Evolutionary conservation across 2,113 vertebrate species (phyloP).

Genomic region (Aspiorhynchus laticeps): DNA sequence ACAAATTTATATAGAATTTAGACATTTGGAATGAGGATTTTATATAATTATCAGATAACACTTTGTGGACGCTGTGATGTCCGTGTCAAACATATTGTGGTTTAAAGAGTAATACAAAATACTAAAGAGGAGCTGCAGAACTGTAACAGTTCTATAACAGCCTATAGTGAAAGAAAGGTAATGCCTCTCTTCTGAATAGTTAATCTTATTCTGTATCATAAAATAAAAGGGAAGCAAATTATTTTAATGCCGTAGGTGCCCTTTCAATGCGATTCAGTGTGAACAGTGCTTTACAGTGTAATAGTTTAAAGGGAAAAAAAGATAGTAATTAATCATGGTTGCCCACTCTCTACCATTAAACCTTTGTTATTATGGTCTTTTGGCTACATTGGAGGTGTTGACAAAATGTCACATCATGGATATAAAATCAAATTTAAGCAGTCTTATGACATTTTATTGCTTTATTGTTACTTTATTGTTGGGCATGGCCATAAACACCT

Average conservation of each 20-base stretch:
- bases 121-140: background rate
- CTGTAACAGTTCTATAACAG: background rate
- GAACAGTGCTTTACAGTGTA: slow-evolving; percentile 1
- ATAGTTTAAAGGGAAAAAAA: background rate
- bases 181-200: background rate
- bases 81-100: background rate
- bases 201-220: background rate
- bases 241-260: background rate
- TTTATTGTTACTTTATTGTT: background rate
- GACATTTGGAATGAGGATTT: background rate
- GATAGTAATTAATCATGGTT: background rate
- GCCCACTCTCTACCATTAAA: background rate
- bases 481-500: background rate
- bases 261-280: slow-evolving; percentile 2
- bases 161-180: background rate
- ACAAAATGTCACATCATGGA: background rate
- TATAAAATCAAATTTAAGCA: background rate
- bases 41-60: background rate
- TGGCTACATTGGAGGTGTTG: background rate
- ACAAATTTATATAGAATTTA: background rate
- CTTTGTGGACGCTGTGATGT: background rate
- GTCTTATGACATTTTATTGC: background rate
- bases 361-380: background rate
- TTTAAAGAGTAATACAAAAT: background rate
- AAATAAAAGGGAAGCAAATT: slow-evolving; percentile 30